Evolutionary conservation across 2,888 invertebrate species (phyloP), one percentile per base, ranked within the genome.

Genomic region (Hirtodrosophila histrioides): DNA sequence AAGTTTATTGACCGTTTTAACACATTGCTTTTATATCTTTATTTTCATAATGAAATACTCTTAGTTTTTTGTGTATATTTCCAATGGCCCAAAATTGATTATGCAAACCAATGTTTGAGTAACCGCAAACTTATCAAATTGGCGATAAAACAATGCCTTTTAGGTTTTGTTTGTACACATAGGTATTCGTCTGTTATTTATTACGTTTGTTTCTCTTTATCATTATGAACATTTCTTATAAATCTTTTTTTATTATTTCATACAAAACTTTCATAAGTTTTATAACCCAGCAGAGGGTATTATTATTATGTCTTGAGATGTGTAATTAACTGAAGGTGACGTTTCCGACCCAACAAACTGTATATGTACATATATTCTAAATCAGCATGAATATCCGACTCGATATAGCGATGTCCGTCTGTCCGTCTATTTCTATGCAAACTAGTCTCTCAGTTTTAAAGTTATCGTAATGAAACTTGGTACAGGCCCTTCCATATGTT

Each of bases 1-100:
- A 84, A 82, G 85, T 85, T 85, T 85, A 86, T 85, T 85, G 84
- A 85, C 86, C 85, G 84, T 65, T 69, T 75, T 70, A 66, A 54
- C 63, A 69, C 60, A 63, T 71, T 63, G 67, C 66, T 6, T 27
- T 27, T 27, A 27, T 27, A 27, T 27, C 56, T 69, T 46, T 39
- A 67, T 58, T 60, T 75, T 75, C 67, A 65, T 62, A 75, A 77
- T 67, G 45, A 72, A 66, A 67, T 63, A 65, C n/a, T 64, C 50
- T 63, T 33, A 46, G 54, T 63, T 61, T 62, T 51, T 53, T 43
- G 10, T 31, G 48, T 49, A 63, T 66, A 75, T 63, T 68, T 57
- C 53, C 46, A 50, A 35, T 71, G 40, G 50, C 33, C 37, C 53
- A 12, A 70, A 64, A 64, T 75, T 55, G 62, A 73, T 80, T 78